Percentiles rank a stretch among this genome's conserved stretches.
These are phyloP conservation scores for Corydoras sp. DNA, from an alignment of 2,113 vertebrate genomes.

Conservation along the genomic window DNA sequence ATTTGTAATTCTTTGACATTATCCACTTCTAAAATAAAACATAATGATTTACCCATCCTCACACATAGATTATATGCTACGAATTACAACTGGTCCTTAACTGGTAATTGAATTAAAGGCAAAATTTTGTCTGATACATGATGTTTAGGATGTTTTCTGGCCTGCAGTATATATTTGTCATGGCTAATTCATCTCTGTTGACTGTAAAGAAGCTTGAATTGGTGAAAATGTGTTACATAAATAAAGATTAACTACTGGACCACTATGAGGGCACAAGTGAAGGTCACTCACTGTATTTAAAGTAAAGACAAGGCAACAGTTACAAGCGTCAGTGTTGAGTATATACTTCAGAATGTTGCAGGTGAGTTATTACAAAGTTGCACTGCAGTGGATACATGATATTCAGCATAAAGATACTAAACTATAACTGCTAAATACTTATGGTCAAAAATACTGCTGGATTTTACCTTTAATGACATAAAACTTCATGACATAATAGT, in stretches of 20 bases:
- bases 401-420: no score
- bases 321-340: neutral
- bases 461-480: no score
- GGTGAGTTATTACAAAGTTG: no score
- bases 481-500: no score
- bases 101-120: neutral
- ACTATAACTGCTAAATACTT: no score
- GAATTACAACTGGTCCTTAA: no score
- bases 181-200: conserved; percentile 16
- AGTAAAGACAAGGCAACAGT: conserved; percentile 15
- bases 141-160: neutral
- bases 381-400: no score
- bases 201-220: conserved; percentile 23
- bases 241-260: conserved; percentile 5
- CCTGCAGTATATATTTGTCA: conserved; percentile 3
- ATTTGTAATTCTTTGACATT: no score
- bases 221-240: conserved; percentile 15
- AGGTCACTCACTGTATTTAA: conserved; percentile 13
- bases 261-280: neutral
- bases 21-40: no score
- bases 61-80: no score
- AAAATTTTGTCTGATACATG: neutral
- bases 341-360: neutral
- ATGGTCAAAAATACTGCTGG: no score
- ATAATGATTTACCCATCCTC: no score